Percentiles rank a stretch among this genome's conserved stretches.
Conservation (phyloP, 2,113 vertebrate species). For the Puffinus mauretanicus region DNA sequence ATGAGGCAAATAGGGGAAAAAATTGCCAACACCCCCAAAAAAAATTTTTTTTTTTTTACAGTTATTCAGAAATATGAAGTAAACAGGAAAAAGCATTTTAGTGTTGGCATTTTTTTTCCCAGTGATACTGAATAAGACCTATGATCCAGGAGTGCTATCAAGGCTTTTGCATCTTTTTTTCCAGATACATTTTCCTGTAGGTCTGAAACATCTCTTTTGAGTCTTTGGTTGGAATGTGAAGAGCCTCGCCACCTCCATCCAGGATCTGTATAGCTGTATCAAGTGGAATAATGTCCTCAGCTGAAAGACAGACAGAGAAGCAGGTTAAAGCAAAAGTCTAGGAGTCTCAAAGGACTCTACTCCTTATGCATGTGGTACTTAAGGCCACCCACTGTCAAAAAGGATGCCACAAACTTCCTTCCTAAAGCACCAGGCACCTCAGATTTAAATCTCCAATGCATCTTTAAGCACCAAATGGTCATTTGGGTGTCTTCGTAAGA, state of each 20-base stretch:
- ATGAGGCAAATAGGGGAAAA: background rate
- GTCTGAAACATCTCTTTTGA: conserved; percentile 73
- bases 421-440: background rate
- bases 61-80: background rate
- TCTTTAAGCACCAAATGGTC: background rate
- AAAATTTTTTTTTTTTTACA: too few relatives aligned
- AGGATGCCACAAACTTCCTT: background rate
- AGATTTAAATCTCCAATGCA: background rate
- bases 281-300: conserved; percentile 55
- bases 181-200: conserved; percentile 74
- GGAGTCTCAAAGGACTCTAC: background rate
- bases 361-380: background rate
- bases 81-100: background rate
- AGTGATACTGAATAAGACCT: background rate
- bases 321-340: background rate
- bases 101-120: background rate
- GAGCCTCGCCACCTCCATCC: conserved; percentile 51
- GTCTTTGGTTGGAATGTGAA: conserved; percentile 56
- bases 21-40: background rate
- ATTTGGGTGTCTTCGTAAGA: background rate
- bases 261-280: conserved; percentile 62
- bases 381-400: background rate
- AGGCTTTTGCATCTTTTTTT: conserved; percentile 73
- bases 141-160: conserved; percentile 30
- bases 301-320: conserved; percentile 49